A percentile compares a stretch with the other conserved stretches of the same genome.
These are phyloP conservation scores for Argyresthia goedartella DNA, from an alignment of 2,888 invertebrate genomes.

Conservation along the genomic window DNA sequence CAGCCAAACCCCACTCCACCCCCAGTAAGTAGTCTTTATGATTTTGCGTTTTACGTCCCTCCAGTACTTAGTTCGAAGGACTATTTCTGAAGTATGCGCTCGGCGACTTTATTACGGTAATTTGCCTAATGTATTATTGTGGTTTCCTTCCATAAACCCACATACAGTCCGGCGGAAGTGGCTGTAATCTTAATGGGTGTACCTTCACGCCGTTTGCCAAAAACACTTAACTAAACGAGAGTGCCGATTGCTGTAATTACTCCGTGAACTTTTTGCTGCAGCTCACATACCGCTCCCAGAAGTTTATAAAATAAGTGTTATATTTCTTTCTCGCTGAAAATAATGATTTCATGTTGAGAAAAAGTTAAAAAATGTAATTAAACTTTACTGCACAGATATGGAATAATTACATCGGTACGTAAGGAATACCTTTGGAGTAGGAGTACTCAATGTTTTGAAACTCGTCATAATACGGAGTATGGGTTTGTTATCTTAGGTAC, in stretches of 20 bases:
- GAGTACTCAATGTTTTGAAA: too few relatives aligned
- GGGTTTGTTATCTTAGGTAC: too few relatives aligned
- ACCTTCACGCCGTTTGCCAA: conserved; percentile 36
- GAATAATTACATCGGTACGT: too few relatives aligned
- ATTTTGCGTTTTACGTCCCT: too few relatives aligned
- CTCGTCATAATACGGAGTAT: too few relatives aligned
- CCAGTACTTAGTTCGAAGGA: conserved; percentile 2
- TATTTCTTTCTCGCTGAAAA: neutral
- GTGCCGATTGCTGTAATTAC: neutral
- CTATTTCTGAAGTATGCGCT: conserved; percentile 7
- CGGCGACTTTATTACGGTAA: conserved; percentile 22
- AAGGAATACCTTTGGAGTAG: too few relatives aligned
- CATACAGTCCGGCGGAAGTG: conserved; percentile 12
- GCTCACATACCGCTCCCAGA: neutral
- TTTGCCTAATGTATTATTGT: conserved; percentile 17
- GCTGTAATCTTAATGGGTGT: conserved; percentile 35
- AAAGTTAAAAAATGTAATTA: too few relatives aligned
- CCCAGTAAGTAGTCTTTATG: too few relatives aligned
- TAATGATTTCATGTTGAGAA: too few relatives aligned
- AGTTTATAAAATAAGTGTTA: neutral
- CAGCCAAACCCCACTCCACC: too few relatives aligned
- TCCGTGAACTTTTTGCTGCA: neutral
- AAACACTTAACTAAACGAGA: conserved; percentile 25
- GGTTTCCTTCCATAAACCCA: conserved; percentile 24
- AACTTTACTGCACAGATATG: too few relatives aligned